Evolutionary conservation across 2,797 vertebrate species (phyloP), one percentile per base, ranked within the genome.

Genomic region (Aselliscus stoliczkanus): DNA sequence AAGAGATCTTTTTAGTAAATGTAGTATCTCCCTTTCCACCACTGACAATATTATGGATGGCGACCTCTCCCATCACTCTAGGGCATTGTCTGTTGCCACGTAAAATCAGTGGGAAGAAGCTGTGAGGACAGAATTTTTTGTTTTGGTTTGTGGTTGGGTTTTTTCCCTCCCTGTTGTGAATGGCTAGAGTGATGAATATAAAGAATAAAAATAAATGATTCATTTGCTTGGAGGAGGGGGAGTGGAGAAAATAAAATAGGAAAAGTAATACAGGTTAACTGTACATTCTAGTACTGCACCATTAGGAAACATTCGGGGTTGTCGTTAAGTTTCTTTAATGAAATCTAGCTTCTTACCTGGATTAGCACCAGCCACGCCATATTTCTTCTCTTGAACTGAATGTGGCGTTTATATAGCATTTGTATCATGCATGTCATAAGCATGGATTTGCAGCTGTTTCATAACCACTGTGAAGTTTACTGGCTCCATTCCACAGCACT

Each of bases 401-500:
- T 93, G 65, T 80, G 47, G 42, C 85, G 37, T 92, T 87, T 94
- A 25, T 62, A 25, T 86, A 37, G 75, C 47, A 37, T 75, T 18
- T 58, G 87, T 88, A 73, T 86, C 90, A 84, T 3, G 80, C 50
- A 31, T 89, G 44, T 95, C 93, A 29, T 56, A 83, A 96, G 60
- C 47, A 50, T 34, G 89, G 77, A 70, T 82, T 54, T 81, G 95
- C 18, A 62, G 93, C 85, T 95, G 90, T 42, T 80, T 96, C 95
- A 21, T 90, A 97, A 98, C 29, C 47, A 2, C 84, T 95, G 54
- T 37, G 91, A 69, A 90, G 39, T 29, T 96, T 86, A 58, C 84
- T 97, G 85, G 97, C 96, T 96, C 34, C 7, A 0, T 81, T 96
- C 95, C 72, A 73, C 44, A 29, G 95, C 31, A 1, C 81, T 64